Percentiles rank a stretch among this genome's conserved stretches.
Evolutionary conservation across 2,113 vertebrate genomes (phyloP).

Genomic region (Cervus canadensis): DNA sequence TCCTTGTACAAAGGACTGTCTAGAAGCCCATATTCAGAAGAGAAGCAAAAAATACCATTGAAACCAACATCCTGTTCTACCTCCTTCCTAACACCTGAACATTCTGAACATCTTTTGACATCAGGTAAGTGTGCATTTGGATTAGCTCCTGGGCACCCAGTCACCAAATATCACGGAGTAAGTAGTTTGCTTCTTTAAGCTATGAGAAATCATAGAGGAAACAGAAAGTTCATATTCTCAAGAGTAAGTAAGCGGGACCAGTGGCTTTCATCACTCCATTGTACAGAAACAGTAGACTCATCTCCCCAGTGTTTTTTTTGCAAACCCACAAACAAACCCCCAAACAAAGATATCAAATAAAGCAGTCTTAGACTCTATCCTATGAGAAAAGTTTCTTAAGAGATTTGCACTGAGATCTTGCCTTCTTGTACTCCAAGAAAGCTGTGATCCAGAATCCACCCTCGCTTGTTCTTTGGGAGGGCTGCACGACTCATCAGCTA

Average conservation of each 20-base stretch:
- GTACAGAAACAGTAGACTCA: not conserved
- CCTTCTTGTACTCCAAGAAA: not conserved
- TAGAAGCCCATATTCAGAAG: not conserved
- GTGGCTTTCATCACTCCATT: not conserved
- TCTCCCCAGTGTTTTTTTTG: not conserved
- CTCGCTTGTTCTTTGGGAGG: not conserved
- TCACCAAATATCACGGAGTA: not conserved
- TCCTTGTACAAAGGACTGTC: not conserved
- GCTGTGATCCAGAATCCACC: not conserved
- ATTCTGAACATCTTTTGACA: not conserved
- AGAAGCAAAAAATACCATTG: not conserved
- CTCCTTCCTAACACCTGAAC: not conserved
- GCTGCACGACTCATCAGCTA: accelerated
- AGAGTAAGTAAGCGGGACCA: no score
- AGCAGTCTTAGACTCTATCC: not conserved
- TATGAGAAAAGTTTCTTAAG: not conserved
- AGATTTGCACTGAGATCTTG: not conserved
- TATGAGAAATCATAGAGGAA: no score
- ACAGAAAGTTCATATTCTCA: no score
- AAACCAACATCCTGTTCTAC: not conserved
- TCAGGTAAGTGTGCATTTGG: not conserved
- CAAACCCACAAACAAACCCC: not conserved
- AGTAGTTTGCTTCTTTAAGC: not conserved
- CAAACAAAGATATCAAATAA: not conserved
- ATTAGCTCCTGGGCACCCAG: not conserved